Evolutionary conservation across 2,797 vertebrate genomes (phyloP).

Genomic region (Brachymystax lenok): DNA sequence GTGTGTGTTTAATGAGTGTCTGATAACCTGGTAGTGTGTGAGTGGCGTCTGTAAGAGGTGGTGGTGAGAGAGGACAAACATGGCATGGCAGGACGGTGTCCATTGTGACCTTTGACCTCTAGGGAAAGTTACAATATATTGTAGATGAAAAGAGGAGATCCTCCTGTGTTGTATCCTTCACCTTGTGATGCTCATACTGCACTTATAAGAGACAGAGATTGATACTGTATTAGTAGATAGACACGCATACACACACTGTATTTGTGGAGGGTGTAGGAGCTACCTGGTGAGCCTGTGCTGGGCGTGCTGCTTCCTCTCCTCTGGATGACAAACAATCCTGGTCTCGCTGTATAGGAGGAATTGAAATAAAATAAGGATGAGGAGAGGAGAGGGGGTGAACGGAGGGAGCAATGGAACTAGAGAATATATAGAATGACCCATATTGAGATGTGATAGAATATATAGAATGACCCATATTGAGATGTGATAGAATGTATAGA

Average conservation of each 20-base stretch:
- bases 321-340: conserved; percentile 74
- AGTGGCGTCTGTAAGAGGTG: conserved; percentile 23
- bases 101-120: conserved; percentile 30
- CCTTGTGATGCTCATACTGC: conserved; percentile 4
- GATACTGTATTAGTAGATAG: conserved; percentile 5
- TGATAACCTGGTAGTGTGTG: conserved; percentile 50
- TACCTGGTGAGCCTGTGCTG: conserved; percentile 49
- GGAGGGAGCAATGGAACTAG: neutral
- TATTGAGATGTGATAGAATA: conserved; percentile 37
- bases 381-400: conserved; percentile 21
- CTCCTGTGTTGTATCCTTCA: conserved; percentile 36
- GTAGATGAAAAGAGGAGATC: conserved; percentile 29
- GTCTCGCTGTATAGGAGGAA: conserved; percentile 68
- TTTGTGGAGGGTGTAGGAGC: conserved; percentile 14
- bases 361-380: conserved; percentile 41
- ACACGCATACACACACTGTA: conserved; percentile 19
- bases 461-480: too few species aligned
- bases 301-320: conserved; percentile 63
- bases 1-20: conserved; percentile 46
- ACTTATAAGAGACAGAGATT: neutral
- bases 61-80: conserved; percentile 15
- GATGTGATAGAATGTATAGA: too few species aligned
- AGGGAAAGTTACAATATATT: conserved; percentile 27
- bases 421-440: conserved; percentile 40
- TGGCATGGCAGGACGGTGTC: conserved; percentile 33